A percentile compares a stretch with the other conserved stretches of the same genome.
Evolutionary conservation across 2,888 invertebrate genomes (phyloP).

Genomic region (Seira ritae): DNA sequence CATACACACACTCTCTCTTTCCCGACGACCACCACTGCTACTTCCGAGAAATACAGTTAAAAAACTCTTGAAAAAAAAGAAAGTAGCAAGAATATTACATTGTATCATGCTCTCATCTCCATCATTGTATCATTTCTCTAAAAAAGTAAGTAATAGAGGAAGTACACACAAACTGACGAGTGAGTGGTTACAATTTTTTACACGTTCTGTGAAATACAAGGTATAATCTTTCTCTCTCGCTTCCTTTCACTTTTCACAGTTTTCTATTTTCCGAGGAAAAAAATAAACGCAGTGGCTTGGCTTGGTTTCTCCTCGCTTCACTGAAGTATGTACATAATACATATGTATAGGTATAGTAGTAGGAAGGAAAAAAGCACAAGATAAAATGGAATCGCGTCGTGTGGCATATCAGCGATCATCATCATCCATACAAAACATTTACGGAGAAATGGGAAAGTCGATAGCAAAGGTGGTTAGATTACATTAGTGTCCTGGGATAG

Average conservation of each 20-base stretch:
- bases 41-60: slow-evolving; percentile 11
- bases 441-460: slow-evolving; percentile 58
- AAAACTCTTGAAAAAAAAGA: slow-evolving; percentile 19
- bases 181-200: slow-evolving; percentile 23
- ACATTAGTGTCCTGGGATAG: slow-evolving; percentile 64
- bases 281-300: neutral
- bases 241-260: slow-evolving; percentile 19
- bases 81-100: slow-evolving; percentile 42
- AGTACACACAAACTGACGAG: slow-evolving; percentile 29
- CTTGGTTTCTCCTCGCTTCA: neutral
- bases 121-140: slow-evolving; percentile 22
- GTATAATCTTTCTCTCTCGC: slow-evolving; percentile 18
- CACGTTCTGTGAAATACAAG: slow-evolving; percentile 19
- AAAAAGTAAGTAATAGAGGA: slow-evolving; percentile 49
- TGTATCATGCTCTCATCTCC: slow-evolving; percentile 38
- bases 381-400: slow-evolving; percentile 26
- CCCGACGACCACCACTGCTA: neutral
- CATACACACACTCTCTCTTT: slow-evolving; percentile 17
- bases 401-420: slow-evolving; percentile 41
- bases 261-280: neutral
- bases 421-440: slow-evolving; percentile 56
- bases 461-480: slow-evolving; percentile 64
- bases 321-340: neutral
- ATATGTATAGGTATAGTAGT: neutral
- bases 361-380: neutral